These are phyloP conservation scores for Nibea albiflora DNA, from an alignment of 2,113 vertebrate genomes.

Conservation along the genomic window DNA sequence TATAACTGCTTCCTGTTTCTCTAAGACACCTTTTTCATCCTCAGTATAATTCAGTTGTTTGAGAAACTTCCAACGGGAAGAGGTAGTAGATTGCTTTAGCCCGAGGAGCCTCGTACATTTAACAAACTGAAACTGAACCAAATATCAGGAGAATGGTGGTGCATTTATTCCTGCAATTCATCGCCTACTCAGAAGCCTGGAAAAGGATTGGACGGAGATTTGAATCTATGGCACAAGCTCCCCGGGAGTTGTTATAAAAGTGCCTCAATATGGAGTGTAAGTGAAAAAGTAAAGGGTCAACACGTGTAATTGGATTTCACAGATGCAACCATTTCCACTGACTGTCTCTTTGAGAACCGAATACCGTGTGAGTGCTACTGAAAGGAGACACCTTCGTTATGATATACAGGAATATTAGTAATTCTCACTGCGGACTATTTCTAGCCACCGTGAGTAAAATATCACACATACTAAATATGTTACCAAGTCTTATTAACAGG, in stretches of 20 bases:
- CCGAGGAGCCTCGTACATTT: conserved; percentile 62
- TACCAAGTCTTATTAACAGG: conserved; percentile 1
- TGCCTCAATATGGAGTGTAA: conserved; percentile 47
- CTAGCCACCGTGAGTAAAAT: neutral
- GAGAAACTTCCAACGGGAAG: conserved; percentile 64
- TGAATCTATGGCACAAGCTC: conserved; percentile 40
- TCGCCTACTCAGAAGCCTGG: conserved; percentile 49
- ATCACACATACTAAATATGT: conserved; percentile 8
- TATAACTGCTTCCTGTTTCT: conserved; percentile 80
- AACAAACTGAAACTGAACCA: conserved; percentile 62
- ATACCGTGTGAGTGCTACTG: conserved; percentile 22
- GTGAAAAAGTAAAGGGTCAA: conserved; percentile 71
- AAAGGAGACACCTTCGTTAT: conserved; percentile 36
- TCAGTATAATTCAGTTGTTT: conserved; percentile 79
- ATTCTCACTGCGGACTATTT: neutral
- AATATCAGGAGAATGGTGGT: conserved; percentile 53
- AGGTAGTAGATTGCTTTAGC: conserved; percentile 65
- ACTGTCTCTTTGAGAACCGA: conserved; percentile 55
- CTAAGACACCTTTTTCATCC: conserved; percentile 76
- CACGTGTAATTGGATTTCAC: conserved; percentile 75
- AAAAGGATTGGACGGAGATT: conserved; percentile 55
- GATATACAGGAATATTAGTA: conserved; percentile 4
- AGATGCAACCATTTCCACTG: conserved; percentile 70
- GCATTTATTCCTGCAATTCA: conserved; percentile 66
- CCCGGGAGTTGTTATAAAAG: conserved; percentile 46